Conservation (phyloP, 2,888 invertebrate genomes). For the Drosophila meridiana region DNA sequence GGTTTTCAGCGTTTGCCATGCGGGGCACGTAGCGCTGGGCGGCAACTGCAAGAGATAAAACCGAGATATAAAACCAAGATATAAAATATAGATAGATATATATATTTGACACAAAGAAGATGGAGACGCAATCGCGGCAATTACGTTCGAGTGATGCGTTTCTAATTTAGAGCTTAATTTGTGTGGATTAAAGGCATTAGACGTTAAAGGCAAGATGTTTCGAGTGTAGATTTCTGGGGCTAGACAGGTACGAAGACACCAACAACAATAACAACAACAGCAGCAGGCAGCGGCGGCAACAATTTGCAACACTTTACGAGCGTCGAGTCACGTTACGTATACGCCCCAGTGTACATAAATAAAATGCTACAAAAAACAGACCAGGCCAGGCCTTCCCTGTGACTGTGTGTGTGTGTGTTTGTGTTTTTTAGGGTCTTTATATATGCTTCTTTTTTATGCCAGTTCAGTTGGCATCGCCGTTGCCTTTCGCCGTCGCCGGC, state of each 20-base stretch:
- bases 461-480: constrained; percentile 11
- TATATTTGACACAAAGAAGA: constrained; percentile 41
- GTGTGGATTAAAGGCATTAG: constrained; percentile 50
- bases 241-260: constrained; percentile 40
- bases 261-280: background rate
- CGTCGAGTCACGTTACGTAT: constrained; percentile 65
- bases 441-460: constrained; percentile 13
- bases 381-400: constrained; percentile 5
- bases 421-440: constrained; percentile 14
- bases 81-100: constrained; percentile 21
- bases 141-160: constrained; percentile 75
- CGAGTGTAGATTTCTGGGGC: constrained; percentile 13
- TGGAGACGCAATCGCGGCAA: constrained; percentile 40
- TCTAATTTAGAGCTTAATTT: constrained; percentile 78
- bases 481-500: constrained; percentile 26
- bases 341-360: constrained; percentile 72
- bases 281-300: constrained; percentile 21
- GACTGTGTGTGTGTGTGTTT: background rate
- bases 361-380: constrained; percentile 54
- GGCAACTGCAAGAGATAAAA: constrained; percentile 59
- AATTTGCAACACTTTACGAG: constrained; percentile 72
- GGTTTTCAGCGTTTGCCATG: constrained; percentile 39
- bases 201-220: constrained; percentile 19
- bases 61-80: constrained; percentile 18
- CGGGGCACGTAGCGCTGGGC: constrained; percentile 60